Base-by-base conservation (phyloP, 1,140 invertebrate genomes). In the Anoplolepis gracilipes region DNA sequence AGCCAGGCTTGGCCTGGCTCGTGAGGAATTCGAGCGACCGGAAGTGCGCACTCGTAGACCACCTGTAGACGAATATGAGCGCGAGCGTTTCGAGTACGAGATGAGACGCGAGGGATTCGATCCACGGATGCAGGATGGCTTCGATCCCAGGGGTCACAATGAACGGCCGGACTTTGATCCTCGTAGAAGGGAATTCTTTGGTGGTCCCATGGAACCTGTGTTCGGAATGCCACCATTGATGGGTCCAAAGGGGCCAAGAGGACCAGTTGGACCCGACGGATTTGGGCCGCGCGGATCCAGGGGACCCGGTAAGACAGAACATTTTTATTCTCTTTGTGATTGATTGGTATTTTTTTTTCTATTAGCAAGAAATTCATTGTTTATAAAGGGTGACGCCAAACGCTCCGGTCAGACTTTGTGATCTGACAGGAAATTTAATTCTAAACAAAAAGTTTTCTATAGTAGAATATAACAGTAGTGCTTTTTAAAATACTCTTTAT, bases 241-340 rank as follows among this genome's bases (percentile, higher is more conserved):
- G 92, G 94, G 94, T 10, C 93, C 93, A 1, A 90, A 94, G 70
- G 94, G 94, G n/a, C 93, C 94, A 0, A 91, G 94, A 70, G 93
- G 93, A 59, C 93, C 93, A 0, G 92, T 94, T 79, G 95, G 95
- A 65, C 94, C 95, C 16, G 95, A 95, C 55, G 92, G 90, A 13
- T 95, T 95, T 87, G 94, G 93, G 42, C 92, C 94, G 1, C 92
- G 94, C 53, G 94, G 92, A 82, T 87, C 91, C n/a, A 92, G 94
- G 42, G 93, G 93, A 36, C 94, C 93, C 46, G 95, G 95, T 95
- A 90, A 93, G 85, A 85, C 7, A 87, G n/a, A n/a, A n/a, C n/a
- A 8, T 46, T 42, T 85, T 25, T 10, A 57, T 7, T 2, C 16
- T 49, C n/a, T 61, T 33, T 33, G 0, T 55, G 6, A 28, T 8